Evolutionary conservation across 2,113 vertebrate genomes (phyloP), one percentile per base, ranked within the genome.

Genomic region (Elaphurus davidianus): DNA sequence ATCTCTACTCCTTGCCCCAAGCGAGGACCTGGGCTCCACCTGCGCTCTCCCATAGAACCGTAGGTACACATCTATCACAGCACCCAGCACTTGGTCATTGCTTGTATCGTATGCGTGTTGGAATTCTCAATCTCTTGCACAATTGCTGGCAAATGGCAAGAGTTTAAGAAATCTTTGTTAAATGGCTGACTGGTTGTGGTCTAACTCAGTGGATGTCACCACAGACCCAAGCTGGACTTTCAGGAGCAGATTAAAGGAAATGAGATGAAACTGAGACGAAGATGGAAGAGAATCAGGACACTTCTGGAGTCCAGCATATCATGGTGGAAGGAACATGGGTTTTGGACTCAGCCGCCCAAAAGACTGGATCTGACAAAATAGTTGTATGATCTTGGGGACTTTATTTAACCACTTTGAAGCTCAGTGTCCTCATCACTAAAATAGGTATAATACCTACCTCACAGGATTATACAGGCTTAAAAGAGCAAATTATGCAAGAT

Each of bases 161-260:
- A 78, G 45, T 87, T 93, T 89, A 90, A 59, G 78, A 92, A 94
- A 79, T 91, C 43, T 84, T 94, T 89, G 45, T 74, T 88, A 40
- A 91, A 43, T 90, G 47, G 79, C 50, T 84, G 76, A 57, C 4
- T 78, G 76, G 76, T 9, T 27, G 16, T 93, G 36, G 40, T 27
- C 67, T 93, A 54, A 88, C 23, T 93, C 19, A 36, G 59, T 28
- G 90, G 47, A 47, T 59, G 36, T 94, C 16, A 36, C 25, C 3
- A 13, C 7, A 76, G 76, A 85, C 57, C 7, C 62, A 33, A 23
- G 40, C 30, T 64, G 71, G 43, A 27, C 15, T 62, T 13, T 74
- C 9, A 45, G 50, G 40, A 59, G 36, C 93, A 94, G 84, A 71
- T 15, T 9, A 59, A 84, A 60, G 30, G 60, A 33, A 94, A 33